These are phyloP conservation scores for Urocitellus parryii DNA, from an alignment of 2,113 vertebrate genomes.

Conservation along the genomic window DNA sequence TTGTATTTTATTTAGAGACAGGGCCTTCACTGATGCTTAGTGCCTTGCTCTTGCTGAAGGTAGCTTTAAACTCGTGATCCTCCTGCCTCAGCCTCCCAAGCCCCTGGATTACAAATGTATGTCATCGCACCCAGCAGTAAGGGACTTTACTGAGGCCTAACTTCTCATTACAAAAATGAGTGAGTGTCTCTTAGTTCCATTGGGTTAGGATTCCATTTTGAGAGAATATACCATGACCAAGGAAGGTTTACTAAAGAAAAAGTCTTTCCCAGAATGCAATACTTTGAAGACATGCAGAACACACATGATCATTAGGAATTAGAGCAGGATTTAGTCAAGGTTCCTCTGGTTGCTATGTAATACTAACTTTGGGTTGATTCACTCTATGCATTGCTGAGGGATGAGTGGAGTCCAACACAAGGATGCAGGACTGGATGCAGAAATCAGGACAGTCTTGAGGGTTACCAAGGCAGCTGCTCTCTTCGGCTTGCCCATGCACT, in stretches of 20 bases:
- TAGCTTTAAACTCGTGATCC: too few relatives aligned
- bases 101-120: too few relatives aligned
- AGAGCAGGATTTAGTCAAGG: constrained; percentile 13
- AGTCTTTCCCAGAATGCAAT: neutral
- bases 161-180: neutral
- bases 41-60: too few relatives aligned
- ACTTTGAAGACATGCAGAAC: neutral
- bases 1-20: too few relatives aligned
- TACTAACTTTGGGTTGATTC: neutral
- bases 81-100: too few relatives aligned
- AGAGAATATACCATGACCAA: constrained; percentile 20
- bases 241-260: neutral
- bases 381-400: neutral
- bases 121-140: too few relatives aligned
- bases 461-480: neutral
- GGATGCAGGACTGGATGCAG: neutral
- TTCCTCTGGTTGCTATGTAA: neutral
- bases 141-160: neutral
- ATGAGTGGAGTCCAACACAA: neutral
- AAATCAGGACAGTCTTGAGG: neutral
- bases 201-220: constrained; percentile 1
- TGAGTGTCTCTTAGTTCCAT: neutral
- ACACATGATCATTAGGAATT: neutral
- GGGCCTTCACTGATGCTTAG: too few relatives aligned
- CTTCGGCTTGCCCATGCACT: neutral